phyloP scores from a whole-genome alignment of 2,888 invertebrate genomes.

The Eilema depressum region DNA sequence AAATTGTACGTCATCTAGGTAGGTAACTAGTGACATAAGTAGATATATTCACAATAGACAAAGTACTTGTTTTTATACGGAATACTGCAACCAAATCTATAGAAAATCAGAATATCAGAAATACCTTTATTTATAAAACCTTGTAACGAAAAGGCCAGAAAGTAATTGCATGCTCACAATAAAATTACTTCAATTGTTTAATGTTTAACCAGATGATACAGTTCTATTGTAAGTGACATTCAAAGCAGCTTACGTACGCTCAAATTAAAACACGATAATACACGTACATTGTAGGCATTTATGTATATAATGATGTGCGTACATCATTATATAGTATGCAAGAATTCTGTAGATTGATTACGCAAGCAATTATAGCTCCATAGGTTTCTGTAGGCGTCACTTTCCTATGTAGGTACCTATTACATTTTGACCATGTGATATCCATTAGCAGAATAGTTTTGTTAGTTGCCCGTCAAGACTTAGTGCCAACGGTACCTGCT shows the following conservation, averaged over 20 bases:
- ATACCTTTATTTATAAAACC: slow-evolving; percentile 34
- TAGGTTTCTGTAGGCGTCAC: not conserved
- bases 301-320: slow-evolving; percentile 17
- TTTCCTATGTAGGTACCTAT: not conserved
- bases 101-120: slow-evolving; percentile 29
- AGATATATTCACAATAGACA: not conserved
- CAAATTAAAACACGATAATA: slow-evolving; percentile 64
- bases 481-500: too few species aligned
- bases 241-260: slow-evolving; percentile 63
- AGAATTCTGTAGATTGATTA: slow-evolving; percentile 31
- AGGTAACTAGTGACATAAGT: not conserved
- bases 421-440: not conserved
- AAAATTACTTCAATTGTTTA: slow-evolving; percentile 71
- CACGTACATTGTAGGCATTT: slow-evolving; percentile 49
- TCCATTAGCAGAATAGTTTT: not conserved
- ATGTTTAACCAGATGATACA: slow-evolving; percentile 76
- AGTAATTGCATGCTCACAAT: slow-evolving; percentile 56
- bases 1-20: not conserved
- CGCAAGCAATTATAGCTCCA: slow-evolving; percentile 14
- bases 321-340: slow-evolving; percentile 23
- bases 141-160: slow-evolving; percentile 55
- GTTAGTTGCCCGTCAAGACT: not conserved
- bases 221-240: slow-evolving; percentile 55
- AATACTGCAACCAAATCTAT: slow-evolving; percentile 3
- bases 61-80: not conserved